Evolutionary conservation across 2,113 vertebrate genomes (phyloP), one percentile per base, ranked within the genome.

Genomic region (Piaya cayana): DNA sequence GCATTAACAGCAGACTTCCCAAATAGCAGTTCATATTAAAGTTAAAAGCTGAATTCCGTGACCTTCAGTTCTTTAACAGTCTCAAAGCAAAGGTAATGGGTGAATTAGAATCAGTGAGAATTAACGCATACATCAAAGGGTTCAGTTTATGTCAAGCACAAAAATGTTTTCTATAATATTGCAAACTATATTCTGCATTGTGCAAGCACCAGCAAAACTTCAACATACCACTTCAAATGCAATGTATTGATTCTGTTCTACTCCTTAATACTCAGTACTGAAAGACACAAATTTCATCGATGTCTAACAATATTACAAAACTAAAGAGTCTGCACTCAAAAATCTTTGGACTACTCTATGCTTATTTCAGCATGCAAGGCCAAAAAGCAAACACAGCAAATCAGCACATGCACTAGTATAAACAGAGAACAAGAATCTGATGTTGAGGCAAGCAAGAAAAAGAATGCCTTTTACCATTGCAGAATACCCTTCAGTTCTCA

Each of bases 1-100:
- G 78, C 83, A 95, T 74, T 55, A 88, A 59, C 50, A 87, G 6
- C 80, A 95, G 67, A 81, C 59, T 95, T 92, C 34, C 45, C 79
- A 80, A 82, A 9, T 21, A 82, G 36, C 30, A 90, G 63, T n/a
- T 91, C 70, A 14, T 32, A 62, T 19, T 68, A 90, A 0, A 0
- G 67, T 82, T n/a, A 95, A 77, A 85, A 80, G 82, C 50, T 52
- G 67, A 70, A 88, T 83, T 79, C 90, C 90, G 50, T 91, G 70
- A 82, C 87, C 94, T 87, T 69, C 50, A 82, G 29, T 34, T 88
- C 74, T 72, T 95, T 82, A 80, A 62, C 69, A 88, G 37, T 86
- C 76, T 74, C 82, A 92, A 94, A 93, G 67, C 74, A 85, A 83
- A 88, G 52, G 23, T 37, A 90, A 62, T 8, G 76, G 50, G 71